Conservation (phyloP, 2,113 vertebrate species). For the Antidorcas marsupialis region DNA sequence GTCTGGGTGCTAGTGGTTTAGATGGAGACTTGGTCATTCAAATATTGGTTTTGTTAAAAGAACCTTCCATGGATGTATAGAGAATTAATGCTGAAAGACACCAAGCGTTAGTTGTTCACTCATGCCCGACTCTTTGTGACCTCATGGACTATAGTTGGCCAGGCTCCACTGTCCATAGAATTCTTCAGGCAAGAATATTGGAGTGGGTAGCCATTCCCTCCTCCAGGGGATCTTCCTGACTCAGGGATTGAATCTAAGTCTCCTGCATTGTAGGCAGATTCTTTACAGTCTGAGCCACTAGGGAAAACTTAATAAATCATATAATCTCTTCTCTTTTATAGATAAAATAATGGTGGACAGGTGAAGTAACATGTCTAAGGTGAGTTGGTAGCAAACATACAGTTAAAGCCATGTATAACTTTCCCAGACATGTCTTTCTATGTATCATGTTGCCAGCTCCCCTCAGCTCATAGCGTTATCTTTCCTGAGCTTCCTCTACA, state of each 20-base stretch:
- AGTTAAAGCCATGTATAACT: too few species aligned
- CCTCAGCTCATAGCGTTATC: background rate
- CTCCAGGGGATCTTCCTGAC: background rate
- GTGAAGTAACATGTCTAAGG: background rate
- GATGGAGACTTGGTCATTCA: background rate
- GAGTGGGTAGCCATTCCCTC: background rate
- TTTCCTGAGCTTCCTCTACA: background rate
- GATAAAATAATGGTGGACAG: background rate
- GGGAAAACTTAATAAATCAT: background rate
- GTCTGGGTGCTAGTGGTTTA: background rate
- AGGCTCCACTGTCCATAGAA: background rate
- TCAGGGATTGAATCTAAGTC: background rate
- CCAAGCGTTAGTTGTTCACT: rapidly evolving
- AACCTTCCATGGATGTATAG: background rate
- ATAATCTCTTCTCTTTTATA: background rate
- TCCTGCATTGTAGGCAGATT: background rate
- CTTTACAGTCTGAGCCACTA: background rate
- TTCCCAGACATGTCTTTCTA: background rate
- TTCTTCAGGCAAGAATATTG: background rate
- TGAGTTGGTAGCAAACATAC: background rate
- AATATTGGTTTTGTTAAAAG: background rate
- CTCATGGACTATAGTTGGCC: background rate
- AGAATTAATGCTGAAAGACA: background rate
- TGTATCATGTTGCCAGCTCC: background rate
- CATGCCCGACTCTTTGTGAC: background rate